phyloP scores from a whole-genome alignment of 2,113 vertebrate species.

The Clarias magur region DNA sequence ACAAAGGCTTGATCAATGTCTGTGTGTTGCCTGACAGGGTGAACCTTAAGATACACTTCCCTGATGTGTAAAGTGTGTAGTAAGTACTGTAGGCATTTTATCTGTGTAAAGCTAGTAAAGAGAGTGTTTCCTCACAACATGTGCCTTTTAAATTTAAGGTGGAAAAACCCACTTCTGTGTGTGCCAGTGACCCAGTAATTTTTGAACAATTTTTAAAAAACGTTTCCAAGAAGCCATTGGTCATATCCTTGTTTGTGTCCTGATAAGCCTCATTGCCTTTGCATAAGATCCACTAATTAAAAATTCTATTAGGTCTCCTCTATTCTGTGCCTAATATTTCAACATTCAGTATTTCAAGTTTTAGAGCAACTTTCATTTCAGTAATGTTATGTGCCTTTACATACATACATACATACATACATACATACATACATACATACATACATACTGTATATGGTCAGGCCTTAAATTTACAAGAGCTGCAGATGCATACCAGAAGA shows the following conservation, averaged over 20 bases:
- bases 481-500: too few species aligned
- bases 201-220: constrained; percentile 56
- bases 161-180: constrained; percentile 48
- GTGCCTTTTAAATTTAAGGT: constrained; percentile 27
- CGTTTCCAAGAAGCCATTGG: constrained; percentile 58
- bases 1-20: not conserved
- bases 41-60: constrained; percentile 62
- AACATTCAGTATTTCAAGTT: constrained; percentile 26
- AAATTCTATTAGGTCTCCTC: constrained; percentile 65
- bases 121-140: not conserved
- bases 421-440: not conserved
- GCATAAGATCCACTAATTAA: constrained; percentile 67
- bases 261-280: constrained; percentile 68
- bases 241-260: constrained; percentile 66
- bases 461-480: too few species aligned
- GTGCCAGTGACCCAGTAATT: constrained; percentile 47
- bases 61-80: constrained; percentile 46
- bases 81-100: not conserved
- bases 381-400: constrained; percentile 2
- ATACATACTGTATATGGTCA: too few species aligned
- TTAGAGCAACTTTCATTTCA: constrained; percentile 43
- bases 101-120: not conserved
- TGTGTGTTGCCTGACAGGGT: constrained; percentile 57
- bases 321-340: constrained; percentile 63
- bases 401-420: too few species aligned